phyloP scores from a whole-genome alignment of 2,113 vertebrate genomes.

The Dasyurus viverrinus region DNA sequence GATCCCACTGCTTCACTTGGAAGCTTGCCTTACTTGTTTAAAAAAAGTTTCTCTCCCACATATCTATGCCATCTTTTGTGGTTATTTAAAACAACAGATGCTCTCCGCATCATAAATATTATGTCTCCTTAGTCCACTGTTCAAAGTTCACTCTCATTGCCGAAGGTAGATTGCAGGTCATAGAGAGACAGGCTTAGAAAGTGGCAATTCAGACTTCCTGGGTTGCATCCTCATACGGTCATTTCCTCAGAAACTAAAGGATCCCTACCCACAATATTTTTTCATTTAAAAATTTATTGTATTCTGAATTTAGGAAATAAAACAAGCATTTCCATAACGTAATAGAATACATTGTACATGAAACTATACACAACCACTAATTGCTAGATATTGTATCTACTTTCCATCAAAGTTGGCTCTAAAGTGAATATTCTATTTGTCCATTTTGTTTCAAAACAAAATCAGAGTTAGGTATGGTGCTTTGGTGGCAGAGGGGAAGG shows the following conservation, averaged over 20 bases:
- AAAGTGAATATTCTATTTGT: not conserved
- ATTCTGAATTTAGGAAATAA: constrained; percentile 54
- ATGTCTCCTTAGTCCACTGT: not conserved
- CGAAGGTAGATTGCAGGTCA: not conserved
- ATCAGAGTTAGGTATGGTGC: not conserved
- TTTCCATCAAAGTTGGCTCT: not conserved
- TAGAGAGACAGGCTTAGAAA: not conserved
- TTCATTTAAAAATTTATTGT: constrained; percentile 22
- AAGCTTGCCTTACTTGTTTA: not conserved
- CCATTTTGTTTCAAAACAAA: not conserved
- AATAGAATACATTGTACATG: not conserved
- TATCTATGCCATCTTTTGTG: not conserved
- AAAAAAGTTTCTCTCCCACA: not conserved
- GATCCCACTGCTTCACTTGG: not conserved
- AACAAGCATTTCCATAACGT: constrained; percentile 27
- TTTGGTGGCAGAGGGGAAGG: too few relatives aligned
- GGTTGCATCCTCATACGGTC: not conserved
- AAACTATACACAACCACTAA: not conserved
- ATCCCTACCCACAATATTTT: not conserved
- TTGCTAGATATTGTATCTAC: not conserved
- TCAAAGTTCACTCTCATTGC: constrained; percentile 11
- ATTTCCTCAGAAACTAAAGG: constrained; percentile 24
- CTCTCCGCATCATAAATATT: constrained; percentile 33
- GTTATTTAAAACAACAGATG: constrained; percentile 7
- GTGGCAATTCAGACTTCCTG: not conserved